Evolutionary conservation across 2,113 vertebrate genomes (phyloP).

Genomic region (Ramphastos sulfuratus): DNA sequence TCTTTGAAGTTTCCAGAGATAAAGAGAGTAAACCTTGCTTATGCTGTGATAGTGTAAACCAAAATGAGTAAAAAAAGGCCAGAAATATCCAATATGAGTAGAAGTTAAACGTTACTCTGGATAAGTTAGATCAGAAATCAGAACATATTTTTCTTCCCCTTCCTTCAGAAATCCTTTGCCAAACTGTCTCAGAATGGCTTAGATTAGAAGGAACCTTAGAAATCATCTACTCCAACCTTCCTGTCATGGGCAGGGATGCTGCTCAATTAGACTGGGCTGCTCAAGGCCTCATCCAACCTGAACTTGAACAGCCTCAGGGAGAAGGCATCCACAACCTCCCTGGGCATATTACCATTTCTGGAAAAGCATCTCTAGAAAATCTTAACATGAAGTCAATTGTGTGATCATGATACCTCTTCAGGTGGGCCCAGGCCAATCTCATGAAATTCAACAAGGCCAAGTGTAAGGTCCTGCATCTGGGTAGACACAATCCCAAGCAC

Average conservation of each 20-base stretch:
- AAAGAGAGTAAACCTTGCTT: not conserved
- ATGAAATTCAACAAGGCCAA: too few relatives aligned
- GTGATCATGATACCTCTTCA: not conserved
- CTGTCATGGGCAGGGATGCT: too few relatives aligned
- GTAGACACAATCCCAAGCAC: too few relatives aligned
- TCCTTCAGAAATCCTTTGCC: not conserved
- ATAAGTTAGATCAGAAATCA: not conserved
- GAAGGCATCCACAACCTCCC: too few relatives aligned
- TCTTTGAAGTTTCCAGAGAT: not conserved
- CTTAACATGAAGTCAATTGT: accelerated
- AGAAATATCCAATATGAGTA: not conserved
- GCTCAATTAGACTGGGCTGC: too few relatives aligned
- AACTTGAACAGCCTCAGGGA: too few relatives aligned
- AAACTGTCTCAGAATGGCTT: too few relatives aligned
- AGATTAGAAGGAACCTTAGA: too few relatives aligned
- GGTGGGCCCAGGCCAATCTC: not conserved
- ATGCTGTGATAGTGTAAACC: too few relatives aligned
- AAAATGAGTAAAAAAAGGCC: not conserved
- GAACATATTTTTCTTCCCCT: accelerated
- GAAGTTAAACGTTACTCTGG: not conserved
- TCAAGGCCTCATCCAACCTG: too few relatives aligned
- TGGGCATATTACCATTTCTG: not conserved
- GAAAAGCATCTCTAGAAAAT: not conserved
- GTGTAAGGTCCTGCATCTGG: too few relatives aligned
- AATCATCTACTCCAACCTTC: too few relatives aligned